These are phyloP conservation scores for Nothura maculosa DNA, from an alignment of 2,797 vertebrate genomes.

Conservation along the genomic window DNA sequence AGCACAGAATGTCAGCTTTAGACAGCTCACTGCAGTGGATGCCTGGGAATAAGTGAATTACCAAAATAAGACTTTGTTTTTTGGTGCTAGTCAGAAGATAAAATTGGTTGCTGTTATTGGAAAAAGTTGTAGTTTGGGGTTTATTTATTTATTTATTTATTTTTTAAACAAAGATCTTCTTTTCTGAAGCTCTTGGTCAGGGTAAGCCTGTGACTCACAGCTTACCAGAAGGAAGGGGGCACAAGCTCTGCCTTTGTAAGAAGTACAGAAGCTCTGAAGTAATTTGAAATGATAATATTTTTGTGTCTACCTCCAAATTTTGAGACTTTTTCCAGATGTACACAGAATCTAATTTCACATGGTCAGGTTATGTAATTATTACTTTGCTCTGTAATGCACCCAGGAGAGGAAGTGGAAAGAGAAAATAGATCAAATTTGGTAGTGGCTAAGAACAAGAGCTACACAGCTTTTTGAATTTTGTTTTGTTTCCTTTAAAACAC, in stretches of 20 bases:
- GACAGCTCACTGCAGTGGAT: conserved; percentile 5
- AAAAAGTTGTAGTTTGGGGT: neutral
- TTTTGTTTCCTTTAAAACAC: neutral
- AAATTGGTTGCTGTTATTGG: neutral
- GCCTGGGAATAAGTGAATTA: neutral
- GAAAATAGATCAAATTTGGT: neutral
- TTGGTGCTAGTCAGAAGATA: neutral
- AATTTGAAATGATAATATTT: neutral
- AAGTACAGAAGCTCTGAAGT: conserved; percentile 11
- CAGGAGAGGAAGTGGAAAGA: neutral
- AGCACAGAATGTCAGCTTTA: neutral
- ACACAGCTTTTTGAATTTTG: neutral
- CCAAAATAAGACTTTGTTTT: neutral
- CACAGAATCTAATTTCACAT: neutral
- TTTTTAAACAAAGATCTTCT: conserved; percentile 9
- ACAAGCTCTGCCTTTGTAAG: neutral
- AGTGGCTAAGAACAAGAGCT: neutral
- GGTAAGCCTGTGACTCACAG: neutral
- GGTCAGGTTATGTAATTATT: neutral
- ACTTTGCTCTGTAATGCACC: neutral
- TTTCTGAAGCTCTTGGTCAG: conserved; percentile 20
- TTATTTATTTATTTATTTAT: too few species aligned
- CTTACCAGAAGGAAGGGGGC: neutral
- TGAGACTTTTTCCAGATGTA: neutral
- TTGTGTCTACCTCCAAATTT: neutral